Conservation (phyloP, 2,797 vertebrate genomes). For the Leuciscus waleckii region DNA sequence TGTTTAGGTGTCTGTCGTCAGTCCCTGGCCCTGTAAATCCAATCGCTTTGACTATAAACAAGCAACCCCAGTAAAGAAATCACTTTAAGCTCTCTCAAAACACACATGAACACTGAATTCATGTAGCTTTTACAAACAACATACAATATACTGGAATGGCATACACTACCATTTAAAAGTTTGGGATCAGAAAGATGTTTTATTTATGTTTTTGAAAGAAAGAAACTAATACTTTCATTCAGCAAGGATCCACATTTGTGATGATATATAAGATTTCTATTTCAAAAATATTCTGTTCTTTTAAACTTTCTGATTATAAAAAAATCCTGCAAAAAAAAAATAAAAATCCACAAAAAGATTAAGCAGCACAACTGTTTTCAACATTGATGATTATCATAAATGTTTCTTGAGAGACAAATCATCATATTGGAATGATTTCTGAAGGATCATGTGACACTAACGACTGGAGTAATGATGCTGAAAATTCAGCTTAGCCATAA, state of each 20-base stretch:
- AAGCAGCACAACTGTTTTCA: no score
- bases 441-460: no score
- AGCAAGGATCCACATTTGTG: neutral
- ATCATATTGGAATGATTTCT: neutral
- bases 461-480: no score
- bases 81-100: neutral
- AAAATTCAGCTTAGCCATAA: no score
- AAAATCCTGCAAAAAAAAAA: no score
- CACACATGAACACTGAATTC: conserved; percentile 6
- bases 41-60: conserved; percentile 29
- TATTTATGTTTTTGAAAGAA: neutral
- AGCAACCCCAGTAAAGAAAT: conserved; percentile 15
- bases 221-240: neutral
- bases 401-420: neutral
- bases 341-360: no score
- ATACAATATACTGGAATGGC: neutral
- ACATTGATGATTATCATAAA: no score
- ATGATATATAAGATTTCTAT: neutral
- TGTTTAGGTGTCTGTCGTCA: conserved; percentile 36
- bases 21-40: conserved; percentile 11
- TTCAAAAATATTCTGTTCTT: no score
- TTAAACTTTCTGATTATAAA: no score
- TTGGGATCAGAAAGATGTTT: neutral
- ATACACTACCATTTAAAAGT: no score
- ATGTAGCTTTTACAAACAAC: conserved; percentile 15